Percentiles rank a stretch among this genome's conserved stretches.
Evolutionary conservation across 2,888 invertebrate genomes (phyloP).

Genomic region (Amorpha juglandis): DNA sequence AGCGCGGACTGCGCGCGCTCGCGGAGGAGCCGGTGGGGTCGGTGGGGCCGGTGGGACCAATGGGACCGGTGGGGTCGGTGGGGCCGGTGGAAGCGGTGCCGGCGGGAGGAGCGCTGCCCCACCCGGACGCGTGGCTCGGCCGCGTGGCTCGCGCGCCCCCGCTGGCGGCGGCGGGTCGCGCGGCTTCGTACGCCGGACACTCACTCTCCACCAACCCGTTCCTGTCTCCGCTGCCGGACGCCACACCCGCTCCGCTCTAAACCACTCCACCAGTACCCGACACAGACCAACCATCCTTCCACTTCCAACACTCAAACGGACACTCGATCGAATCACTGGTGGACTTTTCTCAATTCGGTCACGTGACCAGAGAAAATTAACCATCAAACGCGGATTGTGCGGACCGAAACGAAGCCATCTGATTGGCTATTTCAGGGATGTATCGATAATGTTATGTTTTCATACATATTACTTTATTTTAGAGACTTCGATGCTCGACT

Average conservation of each 20-base stretch:
- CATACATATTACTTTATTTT: too few relatives aligned
- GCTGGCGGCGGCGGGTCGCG: conserved; percentile 23
- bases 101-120: conserved; percentile 73
- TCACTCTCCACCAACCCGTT: conserved; percentile 41
- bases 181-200: conserved; percentile 27
- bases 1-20: conserved; percentile 89
- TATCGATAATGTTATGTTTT: too few relatives aligned
- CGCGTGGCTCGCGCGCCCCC: conserved; percentile 23
- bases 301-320: background rate
- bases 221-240: conserved; percentile 37
- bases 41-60: conserved; percentile 70
- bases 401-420: too few relatives aligned
- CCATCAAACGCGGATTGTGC: too few relatives aligned
- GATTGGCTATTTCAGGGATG: too few relatives aligned
- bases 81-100: conserved; percentile 76
- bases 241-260: conserved; percentile 31
- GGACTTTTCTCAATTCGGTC: too few relatives aligned
- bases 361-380: too few relatives aligned
- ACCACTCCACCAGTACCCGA: background rate
- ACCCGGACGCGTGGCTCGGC: conserved; percentile 38
- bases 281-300: background rate
- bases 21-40: conserved; percentile 77
- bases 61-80: conserved; percentile 68
- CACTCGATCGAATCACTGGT: too few relatives aligned
- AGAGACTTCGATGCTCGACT: too few relatives aligned